A percentile compares a stretch with the other conserved stretches of the same genome.
These are phyloP conservation scores for Yasuhikotakia modesta DNA, from an alignment of 2,797 vertebrate species.

Conservation along the genomic window DNA sequence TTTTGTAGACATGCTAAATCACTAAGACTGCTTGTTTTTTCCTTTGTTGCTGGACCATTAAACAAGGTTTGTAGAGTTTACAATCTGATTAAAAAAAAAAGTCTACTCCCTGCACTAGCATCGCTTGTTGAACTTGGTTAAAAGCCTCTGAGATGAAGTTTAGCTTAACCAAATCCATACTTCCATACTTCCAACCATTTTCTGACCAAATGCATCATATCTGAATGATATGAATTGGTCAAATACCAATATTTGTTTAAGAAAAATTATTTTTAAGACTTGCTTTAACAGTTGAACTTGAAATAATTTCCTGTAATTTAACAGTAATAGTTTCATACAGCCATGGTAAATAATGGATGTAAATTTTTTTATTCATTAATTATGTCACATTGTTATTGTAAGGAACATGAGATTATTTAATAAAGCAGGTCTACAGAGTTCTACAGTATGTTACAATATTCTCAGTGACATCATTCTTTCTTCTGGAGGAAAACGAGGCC, in stretches of 20 bases:
- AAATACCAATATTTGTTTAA: constrained; percentile 20
- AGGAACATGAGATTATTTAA: constrained; percentile 16
- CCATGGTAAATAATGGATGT: constrained; percentile 15
- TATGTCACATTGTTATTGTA: constrained; percentile 31
- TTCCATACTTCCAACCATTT: constrained; percentile 25
- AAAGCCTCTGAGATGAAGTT: not conserved
- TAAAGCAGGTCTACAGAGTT: not conserved
- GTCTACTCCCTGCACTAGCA: not conserved
- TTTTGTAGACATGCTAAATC: not conserved
- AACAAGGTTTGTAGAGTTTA: constrained; percentile 26
- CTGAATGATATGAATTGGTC: not conserved
- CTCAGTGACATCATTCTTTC: constrained; percentile 29
- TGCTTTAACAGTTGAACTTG: not conserved
- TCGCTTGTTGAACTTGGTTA: not conserved
- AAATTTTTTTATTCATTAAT: constrained; percentile 2
- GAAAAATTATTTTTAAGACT: not conserved
- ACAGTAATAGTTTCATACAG: constrained; percentile 24
- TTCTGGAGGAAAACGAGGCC: constrained; percentile 19
- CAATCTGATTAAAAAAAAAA: constrained; percentile 34
- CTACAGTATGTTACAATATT: constrained; percentile 26
- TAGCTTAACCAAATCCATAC: not conserved
- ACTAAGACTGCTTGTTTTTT: constrained; percentile 3
- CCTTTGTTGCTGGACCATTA: constrained; percentile 7
- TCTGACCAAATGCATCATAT: not conserved
- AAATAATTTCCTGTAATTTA: constrained; percentile 38